Evolutionary conservation across 2,113 vertebrate genomes (phyloP).

Genomic region (Poicephalus meyeri): DNA sequence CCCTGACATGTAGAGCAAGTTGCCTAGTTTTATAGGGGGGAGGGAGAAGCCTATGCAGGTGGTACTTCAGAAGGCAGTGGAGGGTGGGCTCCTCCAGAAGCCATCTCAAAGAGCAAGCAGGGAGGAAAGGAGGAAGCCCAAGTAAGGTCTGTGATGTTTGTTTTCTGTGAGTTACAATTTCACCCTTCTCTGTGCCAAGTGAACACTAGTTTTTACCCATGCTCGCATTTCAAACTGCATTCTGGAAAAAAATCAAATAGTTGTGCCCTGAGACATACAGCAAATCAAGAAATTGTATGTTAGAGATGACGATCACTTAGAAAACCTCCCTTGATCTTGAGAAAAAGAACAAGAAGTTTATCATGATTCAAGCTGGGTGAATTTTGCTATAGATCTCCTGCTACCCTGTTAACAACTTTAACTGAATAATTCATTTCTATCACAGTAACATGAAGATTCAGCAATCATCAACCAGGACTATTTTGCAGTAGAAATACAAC

Average conservation of each 20-base stretch:
- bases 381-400: not conserved
- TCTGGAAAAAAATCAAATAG: not conserved
- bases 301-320: not conserved
- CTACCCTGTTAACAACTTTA: not conserved
- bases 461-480: not conserved
- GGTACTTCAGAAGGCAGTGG: not conserved
- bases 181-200: not conserved
- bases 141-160: not conserved
- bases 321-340: not conserved
- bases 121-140: not conserved
- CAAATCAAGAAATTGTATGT: not conserved
- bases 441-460: not conserved
- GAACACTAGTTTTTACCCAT: not conserved
- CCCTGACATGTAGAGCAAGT: not conserved
- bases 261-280: not conserved
- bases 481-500: not conserved
- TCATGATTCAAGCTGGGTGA: not conserved
- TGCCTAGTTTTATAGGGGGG: not conserved
- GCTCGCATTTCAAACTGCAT: not conserved
- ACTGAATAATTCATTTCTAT: not conserved
- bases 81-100: not conserved
- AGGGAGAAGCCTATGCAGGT: fast-evolving
- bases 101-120: fast-evolving
- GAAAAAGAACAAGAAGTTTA: not conserved
- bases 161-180: not conserved